Percentiles rank a stretch among this genome's conserved stretches.
Evolutionary conservation across 1,140 invertebrate species (phyloP).

Genomic region (Artemia franciscana): DNA sequence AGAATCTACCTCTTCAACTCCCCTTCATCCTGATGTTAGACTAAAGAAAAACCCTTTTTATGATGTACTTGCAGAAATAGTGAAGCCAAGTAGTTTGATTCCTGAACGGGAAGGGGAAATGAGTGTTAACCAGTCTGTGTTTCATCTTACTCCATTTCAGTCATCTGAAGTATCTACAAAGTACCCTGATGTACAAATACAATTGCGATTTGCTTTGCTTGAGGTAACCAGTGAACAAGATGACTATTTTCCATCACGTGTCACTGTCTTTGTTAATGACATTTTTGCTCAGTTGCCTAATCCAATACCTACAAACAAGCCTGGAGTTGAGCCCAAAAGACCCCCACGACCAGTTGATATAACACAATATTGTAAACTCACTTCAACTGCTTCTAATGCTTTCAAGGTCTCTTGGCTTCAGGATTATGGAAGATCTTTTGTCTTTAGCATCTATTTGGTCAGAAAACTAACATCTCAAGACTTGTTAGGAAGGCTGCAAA

Average conservation of each 20-base stretch:
- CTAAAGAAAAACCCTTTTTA: conserved; percentile 80
- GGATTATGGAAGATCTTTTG: conserved; percentile 51
- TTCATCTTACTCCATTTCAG: conserved; percentile 76
- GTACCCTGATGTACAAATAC: conserved; percentile 55
- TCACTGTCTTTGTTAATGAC: conserved; percentile 83
- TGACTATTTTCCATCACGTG: conserved; percentile 81
- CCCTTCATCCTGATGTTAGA: conserved; percentile 69
- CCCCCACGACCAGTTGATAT: conserved; percentile 92
- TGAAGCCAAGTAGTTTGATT: conserved; percentile 58
- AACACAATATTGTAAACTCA: conserved; percentile 66
- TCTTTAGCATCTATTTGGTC: conserved; percentile 65
- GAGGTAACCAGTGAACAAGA: conserved; percentile 80
- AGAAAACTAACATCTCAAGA: conserved; percentile 59
- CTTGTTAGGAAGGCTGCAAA: conserved; percentile 55
- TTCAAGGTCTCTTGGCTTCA: conserved; percentile 65
- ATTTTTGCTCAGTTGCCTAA: conserved; percentile 76
- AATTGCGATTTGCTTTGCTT: conserved; percentile 68
- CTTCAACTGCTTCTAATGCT: conserved; percentile 58
- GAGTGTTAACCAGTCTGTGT: conserved; percentile 63
- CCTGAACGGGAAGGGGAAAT: conserved; percentile 45
- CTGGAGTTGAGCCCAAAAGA: conserved; percentile 83
- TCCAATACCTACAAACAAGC: conserved; percentile 91
- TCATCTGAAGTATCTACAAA: conserved; percentile 59
- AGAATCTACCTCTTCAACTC: no score
- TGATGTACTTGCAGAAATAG: conserved; percentile 57